These are phyloP conservation scores for Picathartes gymnocephalus DNA, from an alignment of 2,113 vertebrate species.

Conservation along the genomic window DNA sequence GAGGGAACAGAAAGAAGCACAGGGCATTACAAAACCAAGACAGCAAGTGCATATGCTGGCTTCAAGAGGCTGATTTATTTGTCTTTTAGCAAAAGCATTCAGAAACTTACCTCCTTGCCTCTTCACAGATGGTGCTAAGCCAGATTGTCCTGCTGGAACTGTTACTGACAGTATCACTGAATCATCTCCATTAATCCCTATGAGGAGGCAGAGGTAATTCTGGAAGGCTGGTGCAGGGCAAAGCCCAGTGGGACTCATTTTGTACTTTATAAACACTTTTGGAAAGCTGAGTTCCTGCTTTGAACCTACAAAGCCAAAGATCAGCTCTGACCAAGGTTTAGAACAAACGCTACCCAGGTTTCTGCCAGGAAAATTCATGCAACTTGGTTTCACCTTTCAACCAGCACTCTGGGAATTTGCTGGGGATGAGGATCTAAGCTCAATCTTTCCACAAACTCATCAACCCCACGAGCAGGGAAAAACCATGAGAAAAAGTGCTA, in stretches of 20 bases:
- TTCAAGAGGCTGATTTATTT: conserved; percentile 15
- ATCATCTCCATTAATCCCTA: not conserved
- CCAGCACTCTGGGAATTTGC: not conserved
- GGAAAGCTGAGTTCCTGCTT: not conserved
- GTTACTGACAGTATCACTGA: not conserved
- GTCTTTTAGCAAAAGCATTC: conserved; percentile 1
- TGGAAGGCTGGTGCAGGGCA: not conserved
- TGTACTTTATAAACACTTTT: not conserved
- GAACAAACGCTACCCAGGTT: not conserved
- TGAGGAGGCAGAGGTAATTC: not conserved
- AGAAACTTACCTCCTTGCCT: not conserved
- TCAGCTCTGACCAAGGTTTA: not conserved
- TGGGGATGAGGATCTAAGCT: not conserved
- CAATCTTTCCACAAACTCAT: not conserved
- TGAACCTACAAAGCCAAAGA: not conserved
- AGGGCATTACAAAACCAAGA: not conserved
- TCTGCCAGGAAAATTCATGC: not conserved
- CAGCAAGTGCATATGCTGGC: not conserved
- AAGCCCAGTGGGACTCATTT: not conserved
- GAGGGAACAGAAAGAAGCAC: not conserved
- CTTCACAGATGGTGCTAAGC: conserved; percentile 4
- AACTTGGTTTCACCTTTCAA: not conserved
- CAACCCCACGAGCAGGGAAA: not conserved
- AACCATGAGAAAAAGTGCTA: not conserved
- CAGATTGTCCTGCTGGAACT: conserved; percentile 19